A percentile compares a stretch with the other conserved stretches of the same genome.
phyloP scores from a whole-genome alignment of 2,888 invertebrate genomes.

The Herminia tarsipennalis region DNA sequence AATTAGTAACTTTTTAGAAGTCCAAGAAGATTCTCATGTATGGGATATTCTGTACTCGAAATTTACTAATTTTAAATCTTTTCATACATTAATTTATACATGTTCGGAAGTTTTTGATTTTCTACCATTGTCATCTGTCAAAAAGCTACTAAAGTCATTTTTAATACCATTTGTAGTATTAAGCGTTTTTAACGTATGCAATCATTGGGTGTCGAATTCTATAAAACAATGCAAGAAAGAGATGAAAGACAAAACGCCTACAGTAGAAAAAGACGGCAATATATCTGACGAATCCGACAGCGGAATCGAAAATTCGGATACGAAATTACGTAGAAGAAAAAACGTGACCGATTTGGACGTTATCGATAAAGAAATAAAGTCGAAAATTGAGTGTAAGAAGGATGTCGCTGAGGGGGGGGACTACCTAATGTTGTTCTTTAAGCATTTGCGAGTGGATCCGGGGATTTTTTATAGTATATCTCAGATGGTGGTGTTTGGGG shows the following conservation, averaged over 20 bases:
- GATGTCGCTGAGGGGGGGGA: constrained; percentile 6
- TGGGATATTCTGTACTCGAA: constrained; percentile 90
- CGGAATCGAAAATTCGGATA: constrained; percentile 82
- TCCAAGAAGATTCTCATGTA: constrained; percentile 88
- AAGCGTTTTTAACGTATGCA: constrained; percentile 64
- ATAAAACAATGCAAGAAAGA: constrained; percentile 34
- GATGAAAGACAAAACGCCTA: constrained; percentile 34
- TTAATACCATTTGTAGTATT: constrained; percentile 85
- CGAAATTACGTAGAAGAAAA: constrained; percentile 56
- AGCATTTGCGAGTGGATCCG: constrained; percentile 75
- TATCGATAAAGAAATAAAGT: constrained; percentile 46
- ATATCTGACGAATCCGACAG: constrained; percentile 80
- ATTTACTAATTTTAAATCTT: constrained; percentile 88
- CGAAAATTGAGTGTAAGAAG: constrained; percentile 47
- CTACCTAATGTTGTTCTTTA: constrained; percentile 53
- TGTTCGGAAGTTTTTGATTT: constrained; percentile 92
- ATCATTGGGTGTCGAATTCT: constrained; percentile 62
- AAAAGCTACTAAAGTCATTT: constrained; percentile 81
- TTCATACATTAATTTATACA: constrained; percentile 92
- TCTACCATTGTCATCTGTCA: constrained; percentile 83
- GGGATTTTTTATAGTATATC: constrained; percentile 89
- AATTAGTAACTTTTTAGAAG: constrained; percentile 63
- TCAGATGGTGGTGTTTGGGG: constrained; percentile 89
- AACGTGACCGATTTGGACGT: constrained; percentile 49
- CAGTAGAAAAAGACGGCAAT: constrained; percentile 42